Conservation (phyloP, 2,113 vertebrate species). For the Daphoenositta chrysoptera region DNA sequence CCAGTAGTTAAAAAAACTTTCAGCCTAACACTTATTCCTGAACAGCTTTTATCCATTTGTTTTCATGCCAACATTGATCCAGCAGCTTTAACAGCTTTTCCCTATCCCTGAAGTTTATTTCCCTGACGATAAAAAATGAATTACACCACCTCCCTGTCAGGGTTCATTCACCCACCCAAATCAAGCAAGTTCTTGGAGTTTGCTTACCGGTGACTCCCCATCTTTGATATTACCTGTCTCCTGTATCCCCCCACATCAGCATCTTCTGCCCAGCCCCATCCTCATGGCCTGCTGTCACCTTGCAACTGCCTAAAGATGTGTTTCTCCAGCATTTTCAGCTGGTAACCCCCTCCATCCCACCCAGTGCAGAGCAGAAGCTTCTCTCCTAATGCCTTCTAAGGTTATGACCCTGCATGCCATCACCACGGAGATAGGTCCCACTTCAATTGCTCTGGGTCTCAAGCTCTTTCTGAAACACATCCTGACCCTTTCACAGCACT, state of each 20-base stretch:
- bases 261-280: not conserved
- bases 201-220: not conserved
- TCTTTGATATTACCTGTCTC: not conserved
- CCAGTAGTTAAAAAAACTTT: not conserved
- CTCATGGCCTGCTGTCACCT: not conserved
- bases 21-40: not conserved
- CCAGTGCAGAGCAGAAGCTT: not conserved
- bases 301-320: not conserved
- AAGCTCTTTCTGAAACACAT: not conserved
- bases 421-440: rapidly evolving
- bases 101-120: slow-evolving; percentile 7
- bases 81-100: slow-evolving; percentile 9
- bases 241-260: not conserved
- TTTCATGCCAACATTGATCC: slow-evolving; percentile 42
- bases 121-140: not conserved
- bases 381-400: not conserved
- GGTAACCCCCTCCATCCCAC: not conserved
- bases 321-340: not conserved
- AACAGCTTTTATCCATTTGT: slow-evolving; percentile 25
- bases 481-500: not conserved
- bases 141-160: not conserved
- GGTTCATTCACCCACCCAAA: not conserved
- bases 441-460: not conserved
- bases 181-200: not conserved
- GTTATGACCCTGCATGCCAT: not conserved